phyloP scores from a whole-genome alignment of 2,113 vertebrate species.

The Chamaea fasciata region DNA sequence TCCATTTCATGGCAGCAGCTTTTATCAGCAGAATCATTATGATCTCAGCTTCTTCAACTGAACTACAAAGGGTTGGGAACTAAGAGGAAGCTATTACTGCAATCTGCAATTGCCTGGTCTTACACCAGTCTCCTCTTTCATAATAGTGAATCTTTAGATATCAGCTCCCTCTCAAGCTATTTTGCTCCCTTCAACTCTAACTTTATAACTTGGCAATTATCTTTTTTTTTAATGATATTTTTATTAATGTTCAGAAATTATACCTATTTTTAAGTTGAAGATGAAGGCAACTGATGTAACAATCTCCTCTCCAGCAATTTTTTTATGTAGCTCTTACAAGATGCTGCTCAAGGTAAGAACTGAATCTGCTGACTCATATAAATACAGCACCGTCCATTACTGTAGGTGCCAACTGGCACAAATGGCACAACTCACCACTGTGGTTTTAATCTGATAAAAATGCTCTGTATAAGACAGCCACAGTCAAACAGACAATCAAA shows the following conservation, averaged over 20 bases:
- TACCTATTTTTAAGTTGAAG: background rate
- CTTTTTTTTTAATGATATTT: background rate
- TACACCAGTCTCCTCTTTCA: background rate
- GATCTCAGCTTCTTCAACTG: background rate
- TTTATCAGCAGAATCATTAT: background rate
- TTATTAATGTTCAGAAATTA: background rate
- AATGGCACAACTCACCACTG: background rate
- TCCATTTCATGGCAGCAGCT: background rate
- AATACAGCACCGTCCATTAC: background rate
- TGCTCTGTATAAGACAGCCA: background rate
- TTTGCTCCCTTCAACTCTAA: background rate
- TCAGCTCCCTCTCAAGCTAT: background rate
- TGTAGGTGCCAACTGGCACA: background rate
- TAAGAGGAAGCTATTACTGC: background rate
- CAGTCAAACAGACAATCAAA: background rate
- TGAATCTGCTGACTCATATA: background rate
- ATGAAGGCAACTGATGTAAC: background rate
- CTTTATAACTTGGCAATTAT: background rate
- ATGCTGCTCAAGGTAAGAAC: background rate
- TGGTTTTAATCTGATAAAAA: background rate
- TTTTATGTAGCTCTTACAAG: background rate
- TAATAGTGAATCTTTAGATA: background rate
- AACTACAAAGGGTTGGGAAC: background rate
- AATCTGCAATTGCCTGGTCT: background rate
- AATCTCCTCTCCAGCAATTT: background rate